Evolutionary conservation across 1,140 invertebrate genomes (phyloP).

Genomic region (Drosophila melanica): DNA sequence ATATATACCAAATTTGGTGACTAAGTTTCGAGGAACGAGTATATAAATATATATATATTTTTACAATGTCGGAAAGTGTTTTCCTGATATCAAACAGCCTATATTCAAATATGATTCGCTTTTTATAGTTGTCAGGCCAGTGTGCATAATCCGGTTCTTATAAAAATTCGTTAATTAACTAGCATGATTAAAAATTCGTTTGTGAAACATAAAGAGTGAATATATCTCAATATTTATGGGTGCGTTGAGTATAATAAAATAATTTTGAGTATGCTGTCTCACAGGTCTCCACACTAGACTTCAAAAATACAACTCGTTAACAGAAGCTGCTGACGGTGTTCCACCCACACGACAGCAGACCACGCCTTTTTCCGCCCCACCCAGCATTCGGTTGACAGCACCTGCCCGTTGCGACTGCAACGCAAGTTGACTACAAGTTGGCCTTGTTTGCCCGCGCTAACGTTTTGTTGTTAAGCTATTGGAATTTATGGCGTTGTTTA

Average conservation of each 20-base stretch:
- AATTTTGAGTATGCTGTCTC: conserved; percentile 22
- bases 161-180: not conserved
- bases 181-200: conserved; percentile 5
- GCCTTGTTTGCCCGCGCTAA: conserved; percentile 65
- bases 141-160: not conserved
- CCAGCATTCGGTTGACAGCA: conserved; percentile 2
- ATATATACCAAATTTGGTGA: too few relatives aligned
- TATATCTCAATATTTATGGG: conserved; percentile 40
- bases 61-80: too few relatives aligned
- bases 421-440: conserved; percentile 38
- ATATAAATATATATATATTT: too few relatives aligned
- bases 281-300: conserved; percentile 1
- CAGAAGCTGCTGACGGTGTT: conserved; percentile 5
- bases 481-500: conserved; percentile 82
- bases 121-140: not conserved
- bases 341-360: not conserved
- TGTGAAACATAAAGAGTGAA: not conserved
- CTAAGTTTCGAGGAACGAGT: too few relatives aligned
- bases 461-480: conserved; percentile 79
- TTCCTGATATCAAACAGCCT: too few relatives aligned
- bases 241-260: conserved; percentile 16
- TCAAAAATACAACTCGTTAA: conserved; percentile 42
- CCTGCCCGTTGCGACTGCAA: conserved; percentile 6
- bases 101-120: too few relatives aligned
- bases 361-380: not conserved